Base-by-base conservation (phyloP, 2,113 vertebrate genomes). In the Malurus cyaneus region DNA sequence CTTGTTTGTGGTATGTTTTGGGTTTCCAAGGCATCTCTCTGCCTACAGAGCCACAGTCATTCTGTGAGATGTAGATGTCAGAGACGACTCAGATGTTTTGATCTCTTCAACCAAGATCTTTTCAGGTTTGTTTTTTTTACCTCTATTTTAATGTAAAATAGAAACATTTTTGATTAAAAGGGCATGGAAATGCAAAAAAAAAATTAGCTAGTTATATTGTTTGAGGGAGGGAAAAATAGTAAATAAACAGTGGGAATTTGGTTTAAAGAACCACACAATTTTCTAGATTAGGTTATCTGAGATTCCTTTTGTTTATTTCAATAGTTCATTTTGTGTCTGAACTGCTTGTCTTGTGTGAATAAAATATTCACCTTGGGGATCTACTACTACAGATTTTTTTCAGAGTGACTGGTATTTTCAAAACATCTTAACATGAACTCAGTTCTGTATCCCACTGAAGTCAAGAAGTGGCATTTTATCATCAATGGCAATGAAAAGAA, bases 191-290 rank as follows among this genome's bases (percentile, higher is more conserved):
- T 93, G 66, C 70, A 5, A 92, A 73, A 93, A 91, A 60, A 86
- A 13, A 20, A 57, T n/a, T n/a, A n/a, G n/a, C n/a, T n/a, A n/a
- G 25, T 54, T 89, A 18, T 50, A 59, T n/a, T 77, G 29, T 77
- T 59, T 59, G 89, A 91, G 87, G 32, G 29, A 86, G 9, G 23
- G 32, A 70, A 86, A 80, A 31, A 42, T 3, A 66, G 23, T 19
- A 92, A 93, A 80, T 66, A 74, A 95, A 92, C 52, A 26, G 12
- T 70, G 81, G 70, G 85, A 88, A 86, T 89, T 93, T 5, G 20
- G 17, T 93, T 89, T 66, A 16, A 13, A 65, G 83, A 46, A 11
- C 4, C 9, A 39, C 31, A 49, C 19, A 73, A 14, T 19, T 70
- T 86, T 61, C 34, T 66, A 52, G 24, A 66, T 81, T 70, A 61